These are phyloP conservation scores for Amiota minor DNA, from an alignment of 2,888 invertebrate genomes.

Conservation along the genomic window DNA sequence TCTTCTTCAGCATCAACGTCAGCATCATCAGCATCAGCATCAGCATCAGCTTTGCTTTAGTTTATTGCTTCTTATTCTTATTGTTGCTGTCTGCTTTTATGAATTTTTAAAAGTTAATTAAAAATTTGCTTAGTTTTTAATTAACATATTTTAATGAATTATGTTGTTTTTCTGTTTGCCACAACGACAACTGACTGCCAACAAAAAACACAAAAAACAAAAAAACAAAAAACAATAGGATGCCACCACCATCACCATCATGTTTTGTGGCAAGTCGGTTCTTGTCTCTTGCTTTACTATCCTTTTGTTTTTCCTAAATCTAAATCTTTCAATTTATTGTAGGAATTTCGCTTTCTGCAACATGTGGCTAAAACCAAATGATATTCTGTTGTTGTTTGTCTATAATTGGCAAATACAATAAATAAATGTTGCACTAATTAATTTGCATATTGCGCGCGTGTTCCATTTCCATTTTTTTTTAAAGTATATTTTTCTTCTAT, in stretches of 20 bases:
- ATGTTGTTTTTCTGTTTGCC: neutral
- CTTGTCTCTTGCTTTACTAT: too few relatives aligned
- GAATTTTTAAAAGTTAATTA: conserved; percentile 21
- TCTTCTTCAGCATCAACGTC: neutral
- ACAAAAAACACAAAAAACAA: conserved; percentile 6
- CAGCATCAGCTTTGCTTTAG: neutral
- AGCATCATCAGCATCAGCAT: too few relatives aligned
- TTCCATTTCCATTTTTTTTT: neutral
- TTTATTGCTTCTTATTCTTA: neutral
- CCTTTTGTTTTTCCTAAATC: too few relatives aligned
- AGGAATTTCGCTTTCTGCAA: neutral
- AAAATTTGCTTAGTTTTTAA: conserved; percentile 14
- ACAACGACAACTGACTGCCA: neutral
- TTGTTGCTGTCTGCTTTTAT: conserved; percentile 16
- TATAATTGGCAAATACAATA: neutral
- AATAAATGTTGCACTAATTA: conserved; percentile 14
- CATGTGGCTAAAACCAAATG: neutral
- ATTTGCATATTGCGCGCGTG: conserved; percentile 11
- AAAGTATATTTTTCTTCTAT: too few relatives aligned
- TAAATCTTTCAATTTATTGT: neutral
- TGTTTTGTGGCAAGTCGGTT: too few relatives aligned
- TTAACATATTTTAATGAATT: conserved; percentile 24
- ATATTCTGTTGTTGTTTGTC: neutral
- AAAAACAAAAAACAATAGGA: too few relatives aligned
- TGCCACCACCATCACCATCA: too few relatives aligned